Evolutionary conservation across 1,140 invertebrate genomes (phyloP).

Genomic region (Zaprionus lachaisei): DNA sequence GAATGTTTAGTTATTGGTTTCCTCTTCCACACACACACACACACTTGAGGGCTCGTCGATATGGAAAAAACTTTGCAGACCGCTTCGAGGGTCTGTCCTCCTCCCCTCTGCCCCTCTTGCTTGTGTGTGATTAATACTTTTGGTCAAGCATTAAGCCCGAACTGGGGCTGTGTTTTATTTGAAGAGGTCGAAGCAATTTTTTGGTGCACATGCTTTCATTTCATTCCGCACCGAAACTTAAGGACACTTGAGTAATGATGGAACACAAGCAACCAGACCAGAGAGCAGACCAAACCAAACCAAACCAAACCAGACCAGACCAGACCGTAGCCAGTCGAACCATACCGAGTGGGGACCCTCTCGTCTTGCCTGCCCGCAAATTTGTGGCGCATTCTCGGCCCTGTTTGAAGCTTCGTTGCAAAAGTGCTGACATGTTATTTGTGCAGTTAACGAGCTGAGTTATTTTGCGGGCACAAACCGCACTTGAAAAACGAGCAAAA

Average conservation of each 20-base stretch:
- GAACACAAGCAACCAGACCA: constrained; percentile 21
- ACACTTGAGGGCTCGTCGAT: constrained; percentile 39
- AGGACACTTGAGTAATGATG: constrained; percentile 60
- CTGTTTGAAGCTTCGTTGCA: constrained; percentile 73
- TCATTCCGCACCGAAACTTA: constrained; percentile 46
- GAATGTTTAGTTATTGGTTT: constrained; percentile 52
- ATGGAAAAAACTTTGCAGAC: constrained; percentile 51
- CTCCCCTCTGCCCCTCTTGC: neutral
- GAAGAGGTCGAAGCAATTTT: constrained; percentile 29
- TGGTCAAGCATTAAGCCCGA: constrained; percentile 50
- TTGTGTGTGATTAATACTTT: constrained; percentile 55
- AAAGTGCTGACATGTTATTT: constrained; percentile 82
- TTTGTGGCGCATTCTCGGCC: constrained; percentile 62
- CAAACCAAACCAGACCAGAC: neutral
- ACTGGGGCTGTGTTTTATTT: constrained; percentile 46
- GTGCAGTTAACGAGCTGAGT: constrained; percentile 81
- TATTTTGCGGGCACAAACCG: constrained; percentile 75
- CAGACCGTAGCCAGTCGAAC: neutral
- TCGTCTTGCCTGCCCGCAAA: constrained; percentile 52
- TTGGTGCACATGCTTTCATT: constrained; percentile 41
- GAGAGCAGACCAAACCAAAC: neutral
- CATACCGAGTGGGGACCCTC: constrained; percentile 13
- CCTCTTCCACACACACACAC: neutral
- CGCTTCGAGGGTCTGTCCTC: constrained; percentile 16
- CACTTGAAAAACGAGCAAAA: constrained; percentile 68